Base-by-base conservation (phyloP, 1,140 invertebrate genomes). In the Drosophila subpulchrella region DNA sequence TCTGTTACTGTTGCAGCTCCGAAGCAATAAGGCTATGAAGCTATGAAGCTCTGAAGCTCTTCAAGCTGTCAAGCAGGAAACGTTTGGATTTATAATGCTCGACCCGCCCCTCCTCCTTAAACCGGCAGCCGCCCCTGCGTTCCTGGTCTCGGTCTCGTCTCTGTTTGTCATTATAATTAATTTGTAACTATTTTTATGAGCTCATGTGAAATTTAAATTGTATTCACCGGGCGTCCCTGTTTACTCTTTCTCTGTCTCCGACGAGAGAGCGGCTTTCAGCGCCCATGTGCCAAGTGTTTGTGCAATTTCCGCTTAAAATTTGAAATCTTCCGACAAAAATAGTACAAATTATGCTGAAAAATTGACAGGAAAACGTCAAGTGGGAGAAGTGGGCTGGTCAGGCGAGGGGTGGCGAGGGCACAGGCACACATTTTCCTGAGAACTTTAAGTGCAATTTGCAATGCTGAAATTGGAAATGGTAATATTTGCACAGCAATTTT, bases 151-250 rank as follows among this genome's bases (percentile, higher is more conserved):
- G 42, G 61, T 63, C 59, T 72, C 56, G 67, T 71, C 67, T 36
- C 30, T 76, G 74, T 79, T 88, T 88, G 80, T 80, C 83, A 88
- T 89, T 89, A 88, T 88, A 88, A 88, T 88, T 88, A 88, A 88
- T 88, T 88, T 88, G 83, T 88, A 88, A 88, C 83, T 88, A 88
- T 88, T 89, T 88, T 88, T 88, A 89, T 88, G 83, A 88, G 84
- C 83, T 88, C 83, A 88, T 88, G 84, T 83, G 83, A 88, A 88
- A 88, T 88, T 88, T 88, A 83, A 88, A 88, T 88, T 71, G 51
- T 71, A 71, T 71, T 71, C 67, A 57, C 50, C 50, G 2, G 50
- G 10, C 20, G 32, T 70, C 67, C 41, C 34, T 30, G 48, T n/a
- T 32, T 51, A 41, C 73, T 57, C 38, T 47, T 55, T 54, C 67